phyloP scores from a whole-genome alignment of 2,888 invertebrate species.

The Seira musarum region DNA sequence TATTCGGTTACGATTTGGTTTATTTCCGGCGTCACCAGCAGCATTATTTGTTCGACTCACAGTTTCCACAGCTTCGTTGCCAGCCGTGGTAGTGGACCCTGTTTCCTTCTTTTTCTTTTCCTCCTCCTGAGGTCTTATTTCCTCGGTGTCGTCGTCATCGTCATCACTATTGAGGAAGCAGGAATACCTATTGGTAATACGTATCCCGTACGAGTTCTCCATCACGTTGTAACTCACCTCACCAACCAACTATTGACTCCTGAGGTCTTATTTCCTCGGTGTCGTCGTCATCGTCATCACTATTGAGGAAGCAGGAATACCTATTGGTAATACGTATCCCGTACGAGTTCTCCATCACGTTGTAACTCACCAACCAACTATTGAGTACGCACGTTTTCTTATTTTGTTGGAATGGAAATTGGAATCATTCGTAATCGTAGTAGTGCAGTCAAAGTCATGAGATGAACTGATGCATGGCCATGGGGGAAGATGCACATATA shows the following conservation, averaged over 20 bases:
- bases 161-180: conserved; percentile 89
- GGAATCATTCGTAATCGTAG: too few species aligned
- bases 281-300: conserved; percentile 84
- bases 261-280: conserved; percentile 84
- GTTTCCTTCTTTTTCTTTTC: conserved; percentile 81
- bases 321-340: conserved; percentile 91
- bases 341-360: conserved; percentile 91
- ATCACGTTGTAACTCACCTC: conserved; percentile 75
- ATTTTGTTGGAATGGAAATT: too few species aligned
- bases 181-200: conserved; percentile 88
- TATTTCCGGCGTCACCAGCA: conserved; percentile 50
- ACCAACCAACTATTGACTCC: too few species aligned
- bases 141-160: conserved; percentile 83
- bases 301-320: conserved; percentile 88
- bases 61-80: conserved; percentile 59
- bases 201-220: conserved; percentile 93
- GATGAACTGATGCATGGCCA: too few species aligned
- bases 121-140: conserved; percentile 79
- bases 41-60: conserved; percentile 34
- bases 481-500: too few species aligned
- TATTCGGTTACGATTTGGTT: conserved; percentile 63
- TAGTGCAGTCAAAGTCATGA: too few species aligned
- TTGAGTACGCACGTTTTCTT: too few species aligned
- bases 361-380: conserved; percentile 62
- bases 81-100: conserved; percentile 60